These are phyloP conservation scores for Orthosia gothica DNA, from an alignment of 2,888 invertebrate genomes.

Conservation along the genomic window DNA sequence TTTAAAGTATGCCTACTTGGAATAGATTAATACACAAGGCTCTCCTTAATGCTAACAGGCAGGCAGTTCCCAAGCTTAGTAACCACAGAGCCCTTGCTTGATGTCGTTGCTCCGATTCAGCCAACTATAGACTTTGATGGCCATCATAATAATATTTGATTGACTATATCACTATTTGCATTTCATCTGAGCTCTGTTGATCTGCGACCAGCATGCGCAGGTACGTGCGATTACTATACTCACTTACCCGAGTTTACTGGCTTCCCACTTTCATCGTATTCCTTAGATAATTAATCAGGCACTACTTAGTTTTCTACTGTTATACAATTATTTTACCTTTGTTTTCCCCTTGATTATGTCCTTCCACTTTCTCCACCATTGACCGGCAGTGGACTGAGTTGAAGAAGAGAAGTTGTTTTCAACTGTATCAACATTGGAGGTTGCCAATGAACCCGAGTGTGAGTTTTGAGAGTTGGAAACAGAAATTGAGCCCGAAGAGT, in stretches of 20 bases:
- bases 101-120: too few species aligned
- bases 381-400: background rate
- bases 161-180: background rate
- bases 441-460: slow-evolving; percentile 2
- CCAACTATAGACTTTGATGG: too few species aligned
- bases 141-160: background rate
- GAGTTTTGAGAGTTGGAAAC: slow-evolving; percentile 22
- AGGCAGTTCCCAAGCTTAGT: background rate
- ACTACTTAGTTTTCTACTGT: background rate
- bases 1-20: background rate
- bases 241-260: background rate
- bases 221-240: too few species aligned
- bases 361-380: slow-evolving; percentile 51
- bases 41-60: background rate
- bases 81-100: background rate
- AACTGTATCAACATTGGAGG: slow-evolving; percentile 5
- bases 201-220: background rate
- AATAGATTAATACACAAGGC: background rate
- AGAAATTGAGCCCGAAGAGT: slow-evolving; percentile 10
- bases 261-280: background rate
- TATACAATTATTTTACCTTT: slow-evolving; percentile 41
- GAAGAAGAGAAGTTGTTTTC: slow-evolving; percentile 5
- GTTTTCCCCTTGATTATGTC: slow-evolving; percentile 20
- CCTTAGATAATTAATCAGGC: background rate
- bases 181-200: background rate